phyloP scores from a whole-genome alignment of 2,888 invertebrate species.

The Fragum sueziense region DNA sequence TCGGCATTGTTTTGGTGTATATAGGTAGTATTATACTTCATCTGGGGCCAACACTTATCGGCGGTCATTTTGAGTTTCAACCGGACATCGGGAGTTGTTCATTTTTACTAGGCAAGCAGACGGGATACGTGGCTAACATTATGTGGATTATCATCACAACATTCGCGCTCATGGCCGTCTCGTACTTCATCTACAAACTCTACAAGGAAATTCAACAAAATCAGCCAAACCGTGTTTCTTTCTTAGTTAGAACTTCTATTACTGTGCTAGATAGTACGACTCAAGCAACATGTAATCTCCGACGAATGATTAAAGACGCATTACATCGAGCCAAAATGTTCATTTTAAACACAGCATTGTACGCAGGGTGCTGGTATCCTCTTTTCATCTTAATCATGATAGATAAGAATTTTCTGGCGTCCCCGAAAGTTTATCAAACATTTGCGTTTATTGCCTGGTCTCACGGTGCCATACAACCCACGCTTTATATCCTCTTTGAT shows the following conservation, averaged over 20 bases:
- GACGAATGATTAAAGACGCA: constrained; percentile 76
- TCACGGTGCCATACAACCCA: constrained; percentile 80
- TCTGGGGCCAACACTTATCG: constrained; percentile 82
- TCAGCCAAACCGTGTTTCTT: constrained; percentile 76
- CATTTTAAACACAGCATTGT: constrained; percentile 76
- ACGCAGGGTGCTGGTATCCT: constrained; percentile 81
- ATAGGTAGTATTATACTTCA: constrained; percentile 81
- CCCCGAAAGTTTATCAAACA: constrained; percentile 80
- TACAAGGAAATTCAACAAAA: constrained; percentile 81
- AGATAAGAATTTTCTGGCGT: constrained; percentile 79
- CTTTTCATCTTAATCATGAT: constrained; percentile 79
- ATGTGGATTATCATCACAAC: constrained; percentile 82
- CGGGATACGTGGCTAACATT: constrained; percentile 81
- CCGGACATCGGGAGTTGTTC: constrained; percentile 81
- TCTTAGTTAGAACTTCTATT: constrained; percentile 79
- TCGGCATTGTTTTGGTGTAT: constrained; percentile 81
- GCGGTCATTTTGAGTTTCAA: constrained; percentile 81
- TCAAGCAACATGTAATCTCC: constrained; percentile 68
- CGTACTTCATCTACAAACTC: constrained; percentile 80
- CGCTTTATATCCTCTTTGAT: constrained; percentile 80
- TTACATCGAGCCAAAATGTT: constrained; percentile 80
- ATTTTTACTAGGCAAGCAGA: constrained; percentile 79
- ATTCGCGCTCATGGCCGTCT: constrained; percentile 76
- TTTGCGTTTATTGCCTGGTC: constrained; percentile 82
- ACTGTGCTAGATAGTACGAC: constrained; percentile 72